Percentiles rank a stretch among this genome's conserved stretches.
These are phyloP conservation scores for Nerophis lumbriciformis DNA, from an alignment of 2,113 vertebrate species.

Conservation along the genomic window DNA sequence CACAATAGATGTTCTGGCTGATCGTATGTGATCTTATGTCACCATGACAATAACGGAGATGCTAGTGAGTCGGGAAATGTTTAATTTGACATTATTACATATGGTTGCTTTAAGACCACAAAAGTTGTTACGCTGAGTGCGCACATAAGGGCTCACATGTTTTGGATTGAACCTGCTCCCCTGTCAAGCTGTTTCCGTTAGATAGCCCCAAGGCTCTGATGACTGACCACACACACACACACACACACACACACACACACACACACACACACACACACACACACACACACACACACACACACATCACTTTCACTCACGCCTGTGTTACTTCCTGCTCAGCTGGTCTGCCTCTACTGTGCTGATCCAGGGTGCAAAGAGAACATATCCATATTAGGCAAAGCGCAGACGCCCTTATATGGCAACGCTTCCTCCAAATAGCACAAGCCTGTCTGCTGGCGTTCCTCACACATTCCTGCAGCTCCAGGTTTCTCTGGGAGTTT, in stretches of 20 bases:
- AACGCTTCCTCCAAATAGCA: conserved; percentile 82
- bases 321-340: conserved; percentile 19
- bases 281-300: neutral
- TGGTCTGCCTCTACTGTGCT: conserved; percentile 6
- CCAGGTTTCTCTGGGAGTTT: conserved; percentile 83
- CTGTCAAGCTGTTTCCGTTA: conserved; percentile 52
- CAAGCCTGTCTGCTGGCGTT: conserved; percentile 84
- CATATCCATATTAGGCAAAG: conserved; percentile 65
- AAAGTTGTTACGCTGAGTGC: neutral
- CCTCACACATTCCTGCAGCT: conserved; percentile 80
- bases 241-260: conserved; percentile 2
- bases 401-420: conserved; percentile 84
- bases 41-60: too few relatives aligned
- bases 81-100: too few relatives aligned
- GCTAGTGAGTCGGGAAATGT: too few relatives aligned
- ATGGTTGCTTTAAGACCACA: neutral
- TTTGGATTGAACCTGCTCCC: conserved; percentile 26
- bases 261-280: neutral
- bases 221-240: conserved; percentile 33
- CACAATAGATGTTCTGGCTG: too few relatives aligned
- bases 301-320: conserved; percentile 35
- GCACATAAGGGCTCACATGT: conserved; percentile 9
- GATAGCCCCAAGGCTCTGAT: conserved; percentile 52
- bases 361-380: conserved; percentile 57
- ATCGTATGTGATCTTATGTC: too few relatives aligned